Evolutionary conservation across 2,888 invertebrate species (phyloP).

Genomic region (Drosophila mulleri): DNA sequence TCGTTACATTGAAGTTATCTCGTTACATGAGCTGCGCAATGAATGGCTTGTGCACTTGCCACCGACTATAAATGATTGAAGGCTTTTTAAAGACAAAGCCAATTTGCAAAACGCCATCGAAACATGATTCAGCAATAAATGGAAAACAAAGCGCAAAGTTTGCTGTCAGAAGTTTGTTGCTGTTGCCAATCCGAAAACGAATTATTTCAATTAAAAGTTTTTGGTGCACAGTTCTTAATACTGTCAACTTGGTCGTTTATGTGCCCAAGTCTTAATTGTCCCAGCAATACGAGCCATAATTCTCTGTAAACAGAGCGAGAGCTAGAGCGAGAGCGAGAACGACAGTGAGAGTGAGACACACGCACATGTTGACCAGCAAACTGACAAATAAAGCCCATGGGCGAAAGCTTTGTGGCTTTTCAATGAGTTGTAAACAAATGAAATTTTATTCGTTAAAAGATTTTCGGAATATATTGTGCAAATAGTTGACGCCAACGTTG

Average conservation of each 20-base stretch:
- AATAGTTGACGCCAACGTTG: slow-evolving; percentile 47
- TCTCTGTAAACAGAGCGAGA: slow-evolving; percentile 28
- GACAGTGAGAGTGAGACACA: neutral
- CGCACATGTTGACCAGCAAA: slow-evolving; percentile 44
- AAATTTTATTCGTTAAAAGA: slow-evolving; percentile 70
- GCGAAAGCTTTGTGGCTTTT: slow-evolving; percentile 74
- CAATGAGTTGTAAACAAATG: slow-evolving; percentile 74
- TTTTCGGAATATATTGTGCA: slow-evolving; percentile 61
- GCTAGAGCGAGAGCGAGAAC: neutral
- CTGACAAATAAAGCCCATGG: slow-evolving; percentile 60
- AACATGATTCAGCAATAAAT: slow-evolving; percentile 12
- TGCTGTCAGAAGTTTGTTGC: slow-evolving; percentile 33
- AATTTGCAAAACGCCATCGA: slow-evolving; percentile 38
- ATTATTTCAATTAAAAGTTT: slow-evolving; percentile 80
- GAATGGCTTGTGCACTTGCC: slow-evolving; percentile 7
- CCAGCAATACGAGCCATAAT: slow-evolving; percentile 64
- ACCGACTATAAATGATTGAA: slow-evolving; percentile 23
- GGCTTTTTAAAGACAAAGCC: slow-evolving; percentile 21
- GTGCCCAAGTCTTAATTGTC: slow-evolving; percentile 72
- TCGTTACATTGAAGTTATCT: neutral
- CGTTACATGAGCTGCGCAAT: neutral
- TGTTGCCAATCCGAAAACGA: slow-evolving; percentile 57
- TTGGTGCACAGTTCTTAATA: slow-evolving; percentile 66
- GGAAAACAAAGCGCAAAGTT: slow-evolving; percentile 49
- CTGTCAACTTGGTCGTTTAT: slow-evolving; percentile 75